These are phyloP conservation scores for Propsilocerus akamusi DNA, from an alignment of 1,140 invertebrate species.

Conservation along the genomic window DNA sequence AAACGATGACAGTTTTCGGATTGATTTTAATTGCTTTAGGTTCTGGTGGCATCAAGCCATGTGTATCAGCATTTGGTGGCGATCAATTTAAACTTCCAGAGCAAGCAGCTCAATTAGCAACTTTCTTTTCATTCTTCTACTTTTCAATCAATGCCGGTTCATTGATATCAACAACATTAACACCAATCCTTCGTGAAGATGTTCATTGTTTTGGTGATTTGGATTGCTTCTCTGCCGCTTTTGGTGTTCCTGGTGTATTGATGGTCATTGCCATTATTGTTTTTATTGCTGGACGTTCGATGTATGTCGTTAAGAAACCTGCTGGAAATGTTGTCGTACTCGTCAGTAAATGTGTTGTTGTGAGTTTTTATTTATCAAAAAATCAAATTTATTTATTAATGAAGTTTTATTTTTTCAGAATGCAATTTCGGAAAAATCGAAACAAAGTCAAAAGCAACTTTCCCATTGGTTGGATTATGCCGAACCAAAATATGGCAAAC, in stretches of 20 bases:
- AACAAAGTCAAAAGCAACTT: constrained; percentile 28
- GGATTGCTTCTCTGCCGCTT: constrained; percentile 58
- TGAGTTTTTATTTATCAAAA: constrained; percentile 34
- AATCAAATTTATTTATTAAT: not conserved
- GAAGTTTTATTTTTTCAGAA: constrained; percentile 12
- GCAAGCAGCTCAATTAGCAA: constrained; percentile 36
- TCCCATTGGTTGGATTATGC: constrained; percentile 70
- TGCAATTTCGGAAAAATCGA: constrained; percentile 24
- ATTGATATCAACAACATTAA: constrained; percentile 54
- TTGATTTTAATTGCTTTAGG: constrained; percentile 45
- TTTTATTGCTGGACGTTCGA: constrained; percentile 54
- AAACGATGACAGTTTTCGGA: constrained; percentile 38
- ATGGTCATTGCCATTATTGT: constrained; percentile 51
- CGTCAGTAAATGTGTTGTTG: constrained; percentile 56
- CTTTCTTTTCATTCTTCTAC: constrained; percentile 68
- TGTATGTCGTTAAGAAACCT: constrained; percentile 62
- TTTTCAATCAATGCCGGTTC: constrained; percentile 66
- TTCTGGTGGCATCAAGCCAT: constrained; percentile 70
- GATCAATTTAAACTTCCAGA: constrained; percentile 51
- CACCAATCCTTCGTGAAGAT: constrained; percentile 50
- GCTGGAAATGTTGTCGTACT: constrained; percentile 64
- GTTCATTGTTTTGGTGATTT: constrained; percentile 45
- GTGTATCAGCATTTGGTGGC: constrained; percentile 65
- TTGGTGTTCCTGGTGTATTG: constrained; percentile 54
- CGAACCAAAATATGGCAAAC: constrained; percentile 39